Conservation (phyloP, 2,797 vertebrate species). For the Paguma larvata region DNA sequence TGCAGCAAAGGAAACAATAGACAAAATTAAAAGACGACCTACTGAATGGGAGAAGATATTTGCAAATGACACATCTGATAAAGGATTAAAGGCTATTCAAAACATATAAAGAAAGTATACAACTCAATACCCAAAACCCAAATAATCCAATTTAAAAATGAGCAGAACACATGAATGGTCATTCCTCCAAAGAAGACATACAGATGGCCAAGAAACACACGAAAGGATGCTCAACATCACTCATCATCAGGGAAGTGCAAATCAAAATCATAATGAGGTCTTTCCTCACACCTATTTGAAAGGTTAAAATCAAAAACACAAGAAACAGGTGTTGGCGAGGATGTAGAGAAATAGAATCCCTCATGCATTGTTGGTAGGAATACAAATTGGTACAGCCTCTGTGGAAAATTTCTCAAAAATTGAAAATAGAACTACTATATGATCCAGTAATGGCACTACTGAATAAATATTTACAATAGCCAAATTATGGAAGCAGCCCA, state of each 20-base stretch:
- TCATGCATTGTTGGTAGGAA: not conserved
- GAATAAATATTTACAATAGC: not conserved
- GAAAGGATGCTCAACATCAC: not conserved
- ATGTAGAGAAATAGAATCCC: not conserved
- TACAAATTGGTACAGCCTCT: no score
- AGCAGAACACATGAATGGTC: not conserved
- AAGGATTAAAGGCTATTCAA: not conserved
- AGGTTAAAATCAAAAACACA: not conserved
- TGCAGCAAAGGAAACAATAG: not conserved
- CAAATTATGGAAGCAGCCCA: not conserved
- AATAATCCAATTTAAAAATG: not conserved
- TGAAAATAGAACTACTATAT: not conserved
- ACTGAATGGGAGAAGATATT: not conserved
- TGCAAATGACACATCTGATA: not conserved
- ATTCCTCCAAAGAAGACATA: not conserved
- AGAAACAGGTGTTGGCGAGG: not conserved
- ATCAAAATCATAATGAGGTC: not conserved
- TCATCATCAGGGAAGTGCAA: not conserved
- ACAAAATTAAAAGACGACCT: not conserved
- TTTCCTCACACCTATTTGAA: not conserved
- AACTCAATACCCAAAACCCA: not conserved
- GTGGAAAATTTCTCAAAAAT: no score
- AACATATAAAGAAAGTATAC: not conserved
- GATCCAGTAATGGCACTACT: not conserved
- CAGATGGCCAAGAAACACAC: not conserved